phyloP scores from a whole-genome alignment of 2,888 invertebrate genomes.

The Pyralis farinalis region DNA sequence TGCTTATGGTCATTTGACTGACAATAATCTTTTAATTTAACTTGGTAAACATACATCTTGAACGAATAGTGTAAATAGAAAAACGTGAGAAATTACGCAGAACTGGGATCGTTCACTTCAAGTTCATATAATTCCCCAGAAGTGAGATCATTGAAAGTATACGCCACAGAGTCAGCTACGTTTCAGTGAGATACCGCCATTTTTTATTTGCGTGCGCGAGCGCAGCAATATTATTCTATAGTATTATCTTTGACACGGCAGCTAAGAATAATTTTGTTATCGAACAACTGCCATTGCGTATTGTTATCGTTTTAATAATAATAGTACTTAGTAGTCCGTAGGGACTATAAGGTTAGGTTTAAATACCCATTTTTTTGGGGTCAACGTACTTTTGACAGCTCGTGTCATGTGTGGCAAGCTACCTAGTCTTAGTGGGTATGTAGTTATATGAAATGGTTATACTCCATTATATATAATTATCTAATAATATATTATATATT shows the following conservation, averaged over 20 bases:
- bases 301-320: slow-evolving; percentile 23
- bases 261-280: slow-evolving; percentile 24
- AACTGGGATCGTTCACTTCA: too few relatives aligned
- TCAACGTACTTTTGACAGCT: slow-evolving; percentile 34
- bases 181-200: slow-evolving; percentile 12
- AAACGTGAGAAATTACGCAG: too few relatives aligned
- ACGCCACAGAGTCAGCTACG: too few relatives aligned
- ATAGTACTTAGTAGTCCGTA: slow-evolving; percentile 13
- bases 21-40: too few relatives aligned
- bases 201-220: slow-evolving; percentile 18
- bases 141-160: too few relatives aligned
- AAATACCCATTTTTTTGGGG: slow-evolving; percentile 26
- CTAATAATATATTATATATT: not conserved
- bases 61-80: too few relatives aligned
- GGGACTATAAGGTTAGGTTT: slow-evolving; percentile 20
- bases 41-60: too few relatives aligned
- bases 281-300: slow-evolving; percentile 37
- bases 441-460: slow-evolving; percentile 25
- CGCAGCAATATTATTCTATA: slow-evolving; percentile 32
- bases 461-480: not conserved
- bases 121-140: too few relatives aligned
- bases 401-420: slow-evolving; percentile 26
- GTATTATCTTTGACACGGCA: slow-evolving; percentile 38
- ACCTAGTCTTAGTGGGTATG: slow-evolving; percentile 26
- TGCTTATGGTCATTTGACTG: too few relatives aligned